Conservation (phyloP, 2,888 invertebrate genomes). For the Archaeoteleia sp. region DNA sequence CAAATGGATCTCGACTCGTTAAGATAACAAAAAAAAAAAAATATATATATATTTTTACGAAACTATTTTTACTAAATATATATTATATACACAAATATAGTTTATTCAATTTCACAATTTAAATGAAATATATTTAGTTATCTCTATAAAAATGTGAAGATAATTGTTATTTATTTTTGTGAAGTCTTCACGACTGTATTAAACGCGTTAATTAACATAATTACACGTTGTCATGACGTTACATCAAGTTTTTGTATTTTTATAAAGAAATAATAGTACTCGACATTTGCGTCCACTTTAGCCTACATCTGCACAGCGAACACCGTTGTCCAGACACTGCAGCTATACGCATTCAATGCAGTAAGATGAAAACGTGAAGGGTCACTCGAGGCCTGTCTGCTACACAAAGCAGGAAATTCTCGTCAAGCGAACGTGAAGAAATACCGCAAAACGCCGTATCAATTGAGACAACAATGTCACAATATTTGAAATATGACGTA, state of each 20-base stretch:
- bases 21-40: too few species aligned
- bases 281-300: constrained; percentile 36
- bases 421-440: constrained; percentile 41
- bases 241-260: constrained; percentile 27
- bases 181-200: not conserved
- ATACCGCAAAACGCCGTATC: constrained; percentile 32
- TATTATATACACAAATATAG: too few species aligned
- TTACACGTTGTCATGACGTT: constrained; percentile 15
- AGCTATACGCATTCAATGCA: constrained; percentile 10
- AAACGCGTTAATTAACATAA: constrained; percentile 21
- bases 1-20: too few species aligned
- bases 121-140: constrained; percentile 11
- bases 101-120: not conserved
- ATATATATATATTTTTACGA: too few species aligned
- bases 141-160: too few species aligned
- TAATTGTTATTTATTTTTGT: not conserved
- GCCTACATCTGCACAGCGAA: constrained; percentile 31
- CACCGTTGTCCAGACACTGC: constrained; percentile 14
- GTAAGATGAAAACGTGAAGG: constrained; percentile 40
- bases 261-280: constrained; percentile 37
- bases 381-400: constrained; percentile 45
- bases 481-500: constrained; percentile 33
- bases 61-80: too few species aligned
- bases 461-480: constrained; percentile 43
- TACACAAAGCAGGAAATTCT: constrained; percentile 48